Base-by-base conservation (phyloP, 2,797 vertebrate species). In the Rhinoraja longicauda region DNA sequence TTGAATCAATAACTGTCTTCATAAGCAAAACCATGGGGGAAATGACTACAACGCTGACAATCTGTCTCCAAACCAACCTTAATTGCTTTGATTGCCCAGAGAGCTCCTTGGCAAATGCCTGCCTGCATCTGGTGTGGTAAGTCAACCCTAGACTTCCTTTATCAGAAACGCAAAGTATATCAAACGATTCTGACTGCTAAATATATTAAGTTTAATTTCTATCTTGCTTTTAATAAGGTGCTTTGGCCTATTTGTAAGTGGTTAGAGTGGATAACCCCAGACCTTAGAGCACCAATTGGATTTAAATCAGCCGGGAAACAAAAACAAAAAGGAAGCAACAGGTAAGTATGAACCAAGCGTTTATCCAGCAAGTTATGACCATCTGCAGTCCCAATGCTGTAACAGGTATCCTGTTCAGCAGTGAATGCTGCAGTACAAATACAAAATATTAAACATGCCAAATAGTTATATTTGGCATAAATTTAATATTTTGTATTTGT, bases 1-100 rank as follows among this genome's bases (percentile, higher is more conserved):
- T 93, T 1, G 59, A 95, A 96, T 96, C 96, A 95, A 96, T 96
- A 96, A 78, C 59, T 94, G 95, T 95, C 96, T 94, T 93, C 95
- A 94, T 76, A 91, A 93, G 78, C 78, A 92, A 90, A 88, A 88
- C 86, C 93, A 92, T 59, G 82, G 24, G 77, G 36, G 81, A 45
- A 10, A 57, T 21, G 26, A 57, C 29, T 26, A 70, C 76, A 78
- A 59, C 88, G 64, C 88, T 92, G 53, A 64, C 90, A 93, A 78
- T 36, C 78, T 77, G 70, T 93, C 93, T 92, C 93, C 78, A 93
- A 76, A 81, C 39, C 15, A 70, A 79, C 67, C 67, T 90, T 82
- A 93, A 93, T 93, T 64, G 62, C 76, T 93, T 86, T 90, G 62
- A 91, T 82, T 93, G 75, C 86, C 84, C 19, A 93, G 45, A 84